Evolutionary conservation across 2,113 vertebrate species (phyloP), one percentile per base, ranked within the genome.

Genomic region (Cryptomyrus ogoouensis): DNA sequence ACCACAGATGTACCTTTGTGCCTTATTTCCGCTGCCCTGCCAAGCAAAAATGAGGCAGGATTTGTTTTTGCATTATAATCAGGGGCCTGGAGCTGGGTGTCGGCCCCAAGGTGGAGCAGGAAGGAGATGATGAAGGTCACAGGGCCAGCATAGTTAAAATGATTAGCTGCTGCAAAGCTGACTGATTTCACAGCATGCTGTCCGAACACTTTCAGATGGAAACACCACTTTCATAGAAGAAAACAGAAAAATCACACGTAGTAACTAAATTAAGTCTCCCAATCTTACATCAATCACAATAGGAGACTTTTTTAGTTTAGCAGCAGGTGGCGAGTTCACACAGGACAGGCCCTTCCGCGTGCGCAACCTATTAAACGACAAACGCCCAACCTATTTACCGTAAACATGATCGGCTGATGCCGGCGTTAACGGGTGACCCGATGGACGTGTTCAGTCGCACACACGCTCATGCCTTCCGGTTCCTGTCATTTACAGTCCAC

Each of bases 21-120:
- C 74, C 74, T 80, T 42, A 80, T 80, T 39, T 80, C 74, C 31
- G 74, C 35, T 35, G 35, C 74, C 74, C 74, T 42, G 35, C 74
- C 74, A 80, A 42, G 74, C 74, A 19, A 39, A 80, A 80, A 80
- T 80, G 74, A 80, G 74, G 74, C 74, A 15, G 17, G 74, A 80
- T 80, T 80, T 80, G 74, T 80, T 80, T 80, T 42, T 42, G 74
- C 74, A 80, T 80, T 80, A 80, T 12, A 42, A 80, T 80, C 74
- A 80, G 35, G 74, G 17, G 74, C 74, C 35, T 17, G 74, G 35
- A 39, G 74, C 74, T 19, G 74, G 31, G 15, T 80, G 35, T 8
- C 6, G 0, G 13, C 15, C 70, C 31, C 39, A 80, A 80, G 74
- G 74, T 42, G 74, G 31, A 42, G 74, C n/a, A 42, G 74, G 31